Percentiles rank a stretch among this genome's conserved stretches.
These are phyloP conservation scores for Monopterus albus DNA, from an alignment of 2,113 vertebrate genomes.

Conservation along the genomic window DNA sequence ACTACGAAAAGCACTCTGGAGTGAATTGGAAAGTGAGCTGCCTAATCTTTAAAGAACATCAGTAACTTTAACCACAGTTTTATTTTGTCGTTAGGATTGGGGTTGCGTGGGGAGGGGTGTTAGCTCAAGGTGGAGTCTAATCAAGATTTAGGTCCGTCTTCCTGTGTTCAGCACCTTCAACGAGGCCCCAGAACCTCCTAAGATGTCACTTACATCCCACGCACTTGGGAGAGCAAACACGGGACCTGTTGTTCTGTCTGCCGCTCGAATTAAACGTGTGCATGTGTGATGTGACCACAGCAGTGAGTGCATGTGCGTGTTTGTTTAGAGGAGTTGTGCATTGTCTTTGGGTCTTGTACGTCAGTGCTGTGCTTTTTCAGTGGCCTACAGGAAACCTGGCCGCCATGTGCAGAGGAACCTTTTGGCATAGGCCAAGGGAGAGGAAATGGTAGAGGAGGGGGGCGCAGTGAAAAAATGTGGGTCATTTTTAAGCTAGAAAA, in stretches of 20 bases:
- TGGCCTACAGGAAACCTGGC: slow-evolving; percentile 82
- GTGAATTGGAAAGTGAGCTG: slow-evolving; percentile 13
- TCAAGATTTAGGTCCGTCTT: slow-evolving; percentile 63
- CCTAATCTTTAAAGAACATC: slow-evolving; percentile 53
- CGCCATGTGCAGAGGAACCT: slow-evolving; percentile 85
- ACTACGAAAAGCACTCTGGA: neutral
- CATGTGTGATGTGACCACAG: slow-evolving; percentile 20
- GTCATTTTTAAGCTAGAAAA: slow-evolving; percentile 82
- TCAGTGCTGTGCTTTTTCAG: slow-evolving; percentile 80
- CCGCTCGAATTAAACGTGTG: slow-evolving; percentile 46
- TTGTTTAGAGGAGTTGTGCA: slow-evolving; percentile 79
- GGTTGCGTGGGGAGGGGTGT: slow-evolving; percentile 24
- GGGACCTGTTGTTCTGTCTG: slow-evolving; percentile 46
- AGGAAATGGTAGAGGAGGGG: slow-evolving; percentile 76
- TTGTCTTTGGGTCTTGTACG: slow-evolving; percentile 81
- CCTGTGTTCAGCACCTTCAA: slow-evolving; percentile 55
- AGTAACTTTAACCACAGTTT: slow-evolving; percentile 52
- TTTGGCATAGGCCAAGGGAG: slow-evolving; percentile 82
- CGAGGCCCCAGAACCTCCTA: slow-evolving; percentile 21
- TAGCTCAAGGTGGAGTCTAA: slow-evolving; percentile 60
- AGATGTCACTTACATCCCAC: slow-evolving; percentile 43
- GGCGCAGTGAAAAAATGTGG: slow-evolving; percentile 71
- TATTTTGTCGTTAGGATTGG: slow-evolving; percentile 63
- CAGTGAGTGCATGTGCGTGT: slow-evolving; percentile 63
- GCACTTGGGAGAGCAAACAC: slow-evolving; percentile 2